Conservation (phyloP, 2,113 vertebrate species). For the Chaetorhynchus papuensis region DNA sequence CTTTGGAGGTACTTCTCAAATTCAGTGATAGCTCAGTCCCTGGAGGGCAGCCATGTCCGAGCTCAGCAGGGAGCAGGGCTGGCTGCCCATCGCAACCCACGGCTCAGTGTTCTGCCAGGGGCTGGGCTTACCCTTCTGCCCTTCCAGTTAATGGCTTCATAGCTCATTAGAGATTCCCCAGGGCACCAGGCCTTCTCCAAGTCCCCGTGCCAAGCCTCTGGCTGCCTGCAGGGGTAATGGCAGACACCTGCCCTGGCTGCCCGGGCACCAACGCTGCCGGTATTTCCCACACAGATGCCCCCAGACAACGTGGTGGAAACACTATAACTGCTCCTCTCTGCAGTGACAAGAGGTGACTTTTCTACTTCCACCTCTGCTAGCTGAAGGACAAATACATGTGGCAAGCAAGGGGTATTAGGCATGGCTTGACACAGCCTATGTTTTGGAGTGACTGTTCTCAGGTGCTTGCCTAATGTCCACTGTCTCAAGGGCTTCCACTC, state of each 20-base stretch:
- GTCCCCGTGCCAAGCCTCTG: accelerated
- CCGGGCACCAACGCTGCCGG: accelerated
- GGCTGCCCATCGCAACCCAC: accelerated
- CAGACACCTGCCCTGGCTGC: background rate
- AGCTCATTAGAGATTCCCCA: background rate
- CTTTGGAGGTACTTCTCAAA: accelerated
- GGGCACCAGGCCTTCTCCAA: too few species aligned
- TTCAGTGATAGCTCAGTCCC: accelerated
- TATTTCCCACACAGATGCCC: background rate
- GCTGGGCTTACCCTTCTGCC: background rate
- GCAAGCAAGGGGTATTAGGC: accelerated
- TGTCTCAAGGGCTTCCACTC: background rate
- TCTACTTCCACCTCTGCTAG: background rate
- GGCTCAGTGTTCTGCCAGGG: background rate
- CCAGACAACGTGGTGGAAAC: background rate
- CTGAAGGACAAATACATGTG: background rate
- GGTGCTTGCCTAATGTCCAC: accelerated
- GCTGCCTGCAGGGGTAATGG: background rate
- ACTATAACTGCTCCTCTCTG: accelerated
- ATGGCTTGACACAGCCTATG: background rate
- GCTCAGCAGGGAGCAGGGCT: background rate
- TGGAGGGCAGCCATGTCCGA: accelerated
- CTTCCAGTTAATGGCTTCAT: background rate
- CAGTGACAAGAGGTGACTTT: accelerated
- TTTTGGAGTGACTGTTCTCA: accelerated